Evolutionary conservation across 2,113 vertebrate genomes (phyloP).

Genomic region (Hydropotes inermis): DNA sequence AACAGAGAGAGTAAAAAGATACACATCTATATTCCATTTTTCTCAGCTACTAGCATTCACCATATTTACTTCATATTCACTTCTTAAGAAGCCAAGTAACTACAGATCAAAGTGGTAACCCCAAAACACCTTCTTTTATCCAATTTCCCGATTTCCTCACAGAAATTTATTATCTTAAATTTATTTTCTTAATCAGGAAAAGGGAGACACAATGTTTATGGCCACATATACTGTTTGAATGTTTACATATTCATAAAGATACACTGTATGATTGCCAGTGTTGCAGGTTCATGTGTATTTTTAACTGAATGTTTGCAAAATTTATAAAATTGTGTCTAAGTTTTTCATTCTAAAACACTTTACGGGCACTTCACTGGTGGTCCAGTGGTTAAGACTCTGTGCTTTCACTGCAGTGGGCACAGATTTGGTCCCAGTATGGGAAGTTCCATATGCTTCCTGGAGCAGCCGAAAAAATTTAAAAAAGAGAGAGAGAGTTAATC

Average conservation of each 20-base stretch:
- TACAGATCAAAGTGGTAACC: neutral
- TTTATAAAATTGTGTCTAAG: neutral
- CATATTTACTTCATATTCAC: neutral
- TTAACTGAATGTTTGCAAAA: neutral
- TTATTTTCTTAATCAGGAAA: neutral
- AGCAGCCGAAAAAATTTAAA: neutral
- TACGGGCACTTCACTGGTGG: neutral
- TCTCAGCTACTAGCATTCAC: neutral
- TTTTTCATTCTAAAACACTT: neutral
- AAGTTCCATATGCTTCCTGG: neutral
- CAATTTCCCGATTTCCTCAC: neutral
- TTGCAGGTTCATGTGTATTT: neutral
- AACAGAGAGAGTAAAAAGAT: neutral
- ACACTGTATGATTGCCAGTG: neutral
- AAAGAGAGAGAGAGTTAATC: neutral
- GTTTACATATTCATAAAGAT: neutral
- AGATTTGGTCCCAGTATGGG: neutral
- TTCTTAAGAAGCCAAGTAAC: neutral
- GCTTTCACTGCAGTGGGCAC: neutral
- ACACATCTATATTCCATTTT: neutral
- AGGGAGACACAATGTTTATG: neutral
- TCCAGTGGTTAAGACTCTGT: neutral
- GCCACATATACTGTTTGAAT: neutral
- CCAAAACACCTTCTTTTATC: neutral
- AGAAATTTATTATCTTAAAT: neutral